Conservation (phyloP, 2,888 invertebrate genomes). For the Neria commutata region DNA sequence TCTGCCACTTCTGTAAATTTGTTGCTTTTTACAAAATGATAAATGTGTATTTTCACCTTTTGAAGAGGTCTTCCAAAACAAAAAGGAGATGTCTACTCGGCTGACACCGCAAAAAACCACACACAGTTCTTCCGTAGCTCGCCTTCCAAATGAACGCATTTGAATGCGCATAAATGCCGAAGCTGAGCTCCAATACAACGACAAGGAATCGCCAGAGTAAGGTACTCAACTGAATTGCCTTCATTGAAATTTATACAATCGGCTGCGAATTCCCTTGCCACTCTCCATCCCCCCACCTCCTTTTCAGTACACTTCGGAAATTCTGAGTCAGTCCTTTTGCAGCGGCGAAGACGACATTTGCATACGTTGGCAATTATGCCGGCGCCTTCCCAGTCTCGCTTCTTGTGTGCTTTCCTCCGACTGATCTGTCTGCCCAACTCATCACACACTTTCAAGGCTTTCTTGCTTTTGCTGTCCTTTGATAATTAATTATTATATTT, state of each 20-base stretch:
- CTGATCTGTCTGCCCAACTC: not conserved
- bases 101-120: not conserved
- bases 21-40: too few relatives aligned
- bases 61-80: not conserved
- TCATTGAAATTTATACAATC: not conserved
- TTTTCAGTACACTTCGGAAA: not conserved
- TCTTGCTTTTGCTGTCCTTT: slow-evolving; percentile 1
- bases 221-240: not conserved
- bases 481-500: slow-evolving; percentile 1
- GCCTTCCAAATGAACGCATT: not conserved
- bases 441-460: not conserved
- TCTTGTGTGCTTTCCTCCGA: not conserved
- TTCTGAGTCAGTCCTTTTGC: too few relatives aligned
- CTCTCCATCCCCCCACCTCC: not conserved
- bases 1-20: too few relatives aligned
- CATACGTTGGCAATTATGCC: slow-evolving; percentile 24
- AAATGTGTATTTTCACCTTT: not conserved
- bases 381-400: too few relatives aligned
- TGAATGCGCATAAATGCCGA: not conserved
- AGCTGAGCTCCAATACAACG: not conserved
- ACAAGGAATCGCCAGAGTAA: too few relatives aligned
- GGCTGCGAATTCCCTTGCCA: not conserved
- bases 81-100: not conserved
- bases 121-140: not conserved
- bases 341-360: slow-evolving; percentile 12